Percentiles rank a stretch among this genome's conserved stretches.
Evolutionary conservation across 1,140 invertebrate genomes (phyloP).

Genomic region (Caenorhabditis tropicalis): DNA sequence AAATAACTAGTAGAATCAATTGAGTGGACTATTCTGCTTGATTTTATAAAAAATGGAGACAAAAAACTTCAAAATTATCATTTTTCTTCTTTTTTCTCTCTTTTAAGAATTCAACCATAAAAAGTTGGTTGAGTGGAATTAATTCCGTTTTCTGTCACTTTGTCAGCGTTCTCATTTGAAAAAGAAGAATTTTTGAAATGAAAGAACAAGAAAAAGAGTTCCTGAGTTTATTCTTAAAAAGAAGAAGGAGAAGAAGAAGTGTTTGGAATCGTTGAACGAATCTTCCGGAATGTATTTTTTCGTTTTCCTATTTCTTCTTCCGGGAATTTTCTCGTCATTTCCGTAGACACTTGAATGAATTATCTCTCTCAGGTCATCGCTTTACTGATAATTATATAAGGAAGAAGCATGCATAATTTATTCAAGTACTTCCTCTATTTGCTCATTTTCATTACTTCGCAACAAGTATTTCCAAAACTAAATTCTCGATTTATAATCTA

Average conservation of each 20-base stretch:
- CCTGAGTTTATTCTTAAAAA: no score
- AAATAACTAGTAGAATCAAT: no score
- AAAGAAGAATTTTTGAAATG: neutral
- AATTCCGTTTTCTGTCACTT: neutral
- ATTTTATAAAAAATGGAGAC: no score
- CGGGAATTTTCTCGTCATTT: neutral
- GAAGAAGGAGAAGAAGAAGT: neutral
- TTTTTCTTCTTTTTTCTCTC: neutral
- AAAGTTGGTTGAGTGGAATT: neutral
- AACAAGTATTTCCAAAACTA: neutral
- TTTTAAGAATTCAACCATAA: neutral
- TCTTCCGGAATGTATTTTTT: neutral
- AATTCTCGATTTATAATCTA: neutral
- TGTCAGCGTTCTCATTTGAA: neutral
- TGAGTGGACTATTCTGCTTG: no score
- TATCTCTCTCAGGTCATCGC: neutral
- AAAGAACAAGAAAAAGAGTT: neutral
- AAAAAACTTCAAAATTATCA: neutral
- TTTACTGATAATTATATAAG: neutral
- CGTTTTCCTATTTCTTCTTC: neutral
- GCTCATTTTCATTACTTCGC: neutral
- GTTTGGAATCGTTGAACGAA: neutral
- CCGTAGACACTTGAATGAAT: neutral
- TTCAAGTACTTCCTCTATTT: slow-evolving; percentile 15
- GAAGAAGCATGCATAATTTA: slow-evolving; percentile 13